A percentile compares a stretch with the other conserved stretches of the same genome.
These are phyloP conservation scores for Urocolius indicus DNA, from an alignment of 2,113 vertebrate species.

Conservation along the genomic window DNA sequence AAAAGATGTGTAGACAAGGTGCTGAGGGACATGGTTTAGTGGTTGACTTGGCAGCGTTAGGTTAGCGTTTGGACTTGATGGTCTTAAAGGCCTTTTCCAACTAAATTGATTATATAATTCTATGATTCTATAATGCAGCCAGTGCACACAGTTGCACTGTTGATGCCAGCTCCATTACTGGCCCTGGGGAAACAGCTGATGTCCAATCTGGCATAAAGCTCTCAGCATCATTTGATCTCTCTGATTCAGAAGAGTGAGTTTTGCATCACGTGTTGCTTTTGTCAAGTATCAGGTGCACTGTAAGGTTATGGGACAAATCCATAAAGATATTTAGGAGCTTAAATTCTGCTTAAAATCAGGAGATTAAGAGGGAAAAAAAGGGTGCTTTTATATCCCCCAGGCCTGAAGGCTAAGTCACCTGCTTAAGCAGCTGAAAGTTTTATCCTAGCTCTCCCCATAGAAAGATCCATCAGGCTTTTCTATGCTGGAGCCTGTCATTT, in stretches of 20 bases:
- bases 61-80: too few relatives aligned
- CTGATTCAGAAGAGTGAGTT: neutral
- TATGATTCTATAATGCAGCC: neutral
- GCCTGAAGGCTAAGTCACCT: conserved; percentile 11
- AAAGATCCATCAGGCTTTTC: neutral
- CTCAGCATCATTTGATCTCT: neutral
- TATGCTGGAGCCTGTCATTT: conserved; percentile 5
- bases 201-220: neutral
- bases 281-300: neutral
- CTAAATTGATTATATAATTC: too few relatives aligned
- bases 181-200: neutral
- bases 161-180: neutral
- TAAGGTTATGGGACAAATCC: neutral
- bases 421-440: neutral
- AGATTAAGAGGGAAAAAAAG: neutral
- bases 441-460: neutral
- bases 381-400: neutral
- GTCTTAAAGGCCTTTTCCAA: too few relatives aligned
- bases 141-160: neutral
- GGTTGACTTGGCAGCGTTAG: too few relatives aligned
- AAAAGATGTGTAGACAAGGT: too few relatives aligned
- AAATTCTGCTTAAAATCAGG: neutral
- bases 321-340: neutral
- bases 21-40: too few relatives aligned
- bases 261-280: neutral